These are phyloP conservation scores for Mesopsocus fuscifrons DNA, from an alignment of 2,888 invertebrate species.

Conservation along the genomic window DNA sequence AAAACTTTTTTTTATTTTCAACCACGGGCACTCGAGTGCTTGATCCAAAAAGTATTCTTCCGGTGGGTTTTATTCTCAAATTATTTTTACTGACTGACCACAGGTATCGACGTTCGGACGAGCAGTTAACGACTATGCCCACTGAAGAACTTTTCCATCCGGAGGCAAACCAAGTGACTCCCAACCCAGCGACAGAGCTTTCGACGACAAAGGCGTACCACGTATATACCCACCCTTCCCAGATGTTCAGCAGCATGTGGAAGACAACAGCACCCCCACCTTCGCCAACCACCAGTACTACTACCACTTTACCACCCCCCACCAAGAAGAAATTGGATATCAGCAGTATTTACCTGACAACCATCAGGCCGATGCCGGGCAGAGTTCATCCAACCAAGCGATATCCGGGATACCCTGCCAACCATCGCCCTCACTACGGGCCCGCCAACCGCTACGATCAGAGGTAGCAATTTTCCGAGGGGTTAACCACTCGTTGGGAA, in stretches of 20 bases:
- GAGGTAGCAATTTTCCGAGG: too few relatives aligned
- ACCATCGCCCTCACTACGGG: background rate
- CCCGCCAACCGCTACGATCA: too few relatives aligned
- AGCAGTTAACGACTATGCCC: background rate
- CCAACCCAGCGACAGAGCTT: background rate
- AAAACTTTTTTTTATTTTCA: too few relatives aligned
- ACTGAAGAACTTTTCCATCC: background rate
- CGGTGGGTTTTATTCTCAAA: too few relatives aligned
- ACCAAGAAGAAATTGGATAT: background rate
- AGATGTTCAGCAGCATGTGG: background rate
- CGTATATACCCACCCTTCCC: slow-evolving; percentile 4
- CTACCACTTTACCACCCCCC: background rate
- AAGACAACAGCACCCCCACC: background rate
- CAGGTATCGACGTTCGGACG: background rate
- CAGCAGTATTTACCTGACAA: background rate
- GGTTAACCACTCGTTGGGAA: too few relatives aligned
- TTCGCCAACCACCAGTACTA: background rate
- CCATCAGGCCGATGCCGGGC: background rate
- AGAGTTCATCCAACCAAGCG: background rate
- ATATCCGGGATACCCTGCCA: background rate
- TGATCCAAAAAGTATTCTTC: too few relatives aligned
- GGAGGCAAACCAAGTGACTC: background rate
- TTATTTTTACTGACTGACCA: too few relatives aligned
- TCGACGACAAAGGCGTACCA: slow-evolving; percentile 1
- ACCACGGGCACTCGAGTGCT: too few relatives aligned